These are phyloP conservation scores for Sphyrna mokarran DNA, from an alignment of 2,113 vertebrate genomes.

Conservation along the genomic window DNA sequence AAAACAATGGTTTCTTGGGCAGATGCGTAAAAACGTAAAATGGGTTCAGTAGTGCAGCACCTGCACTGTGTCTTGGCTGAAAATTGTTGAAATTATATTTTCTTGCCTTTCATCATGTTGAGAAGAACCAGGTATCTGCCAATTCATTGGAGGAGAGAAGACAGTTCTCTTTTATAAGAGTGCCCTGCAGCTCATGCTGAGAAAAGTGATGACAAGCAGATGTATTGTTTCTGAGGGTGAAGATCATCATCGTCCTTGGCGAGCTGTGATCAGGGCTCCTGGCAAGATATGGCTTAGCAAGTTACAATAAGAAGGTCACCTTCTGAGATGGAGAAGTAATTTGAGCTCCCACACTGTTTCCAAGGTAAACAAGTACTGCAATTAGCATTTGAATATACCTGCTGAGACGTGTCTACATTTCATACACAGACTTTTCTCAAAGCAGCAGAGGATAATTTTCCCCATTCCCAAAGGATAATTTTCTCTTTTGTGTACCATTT, in stretches of 20 bases:
- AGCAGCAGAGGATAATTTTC: neutral
- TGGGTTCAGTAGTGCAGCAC: neutral
- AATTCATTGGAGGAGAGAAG: neutral
- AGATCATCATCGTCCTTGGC: neutral
- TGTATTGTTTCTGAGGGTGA: neutral
- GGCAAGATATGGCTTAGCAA: neutral
- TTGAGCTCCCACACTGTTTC: neutral
- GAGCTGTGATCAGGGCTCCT: neutral
- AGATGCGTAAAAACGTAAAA: neutral
- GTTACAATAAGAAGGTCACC: neutral
- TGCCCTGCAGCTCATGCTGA: neutral
- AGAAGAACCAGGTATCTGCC: neutral
- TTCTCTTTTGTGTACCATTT: neutral
- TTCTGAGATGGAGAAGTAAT: neutral
- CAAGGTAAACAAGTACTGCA: neutral
- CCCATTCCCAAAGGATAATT: neutral
- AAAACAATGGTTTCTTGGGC: neutral
- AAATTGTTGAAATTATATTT: neutral
- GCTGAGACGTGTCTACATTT: neutral
- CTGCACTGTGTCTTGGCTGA: neutral
- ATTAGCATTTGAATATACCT: neutral
- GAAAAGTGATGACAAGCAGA: neutral
- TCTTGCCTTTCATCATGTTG: neutral
- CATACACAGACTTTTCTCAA: neutral
- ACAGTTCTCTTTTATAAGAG: neutral